Conservation (phyloP, 2,797 vertebrate genomes). For the Molossus alvarezi region DNA sequence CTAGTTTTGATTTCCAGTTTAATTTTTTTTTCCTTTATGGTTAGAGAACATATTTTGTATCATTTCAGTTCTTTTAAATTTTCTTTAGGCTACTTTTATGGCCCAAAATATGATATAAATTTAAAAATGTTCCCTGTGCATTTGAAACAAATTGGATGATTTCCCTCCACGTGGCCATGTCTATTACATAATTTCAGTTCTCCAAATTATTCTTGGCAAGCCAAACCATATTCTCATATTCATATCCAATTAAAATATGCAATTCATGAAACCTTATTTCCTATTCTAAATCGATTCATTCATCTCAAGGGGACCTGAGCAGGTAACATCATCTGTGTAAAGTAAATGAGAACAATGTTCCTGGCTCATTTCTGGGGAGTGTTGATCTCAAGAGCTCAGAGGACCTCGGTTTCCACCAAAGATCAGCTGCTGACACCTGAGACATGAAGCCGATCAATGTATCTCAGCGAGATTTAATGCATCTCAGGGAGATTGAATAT, state of each 20-base stretch:
- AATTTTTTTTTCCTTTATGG: neutral
- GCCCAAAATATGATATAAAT: neutral
- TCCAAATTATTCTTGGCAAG: neutral
- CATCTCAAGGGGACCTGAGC: neutral
- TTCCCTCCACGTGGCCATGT: no score
- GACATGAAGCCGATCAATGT: neutral
- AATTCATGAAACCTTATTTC: neutral
- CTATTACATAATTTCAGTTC: neutral
- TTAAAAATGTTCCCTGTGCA: neutral
- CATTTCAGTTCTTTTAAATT: neutral
- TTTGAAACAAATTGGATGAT: neutral
- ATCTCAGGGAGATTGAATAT: no score
- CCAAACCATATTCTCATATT: neutral
- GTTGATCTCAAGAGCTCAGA: neutral
- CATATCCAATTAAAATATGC: neutral
- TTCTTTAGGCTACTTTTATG: neutral
- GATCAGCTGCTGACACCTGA: neutral
- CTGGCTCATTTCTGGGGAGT: neutral
- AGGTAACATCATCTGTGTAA: neutral
- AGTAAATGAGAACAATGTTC: neutral
- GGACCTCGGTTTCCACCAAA: neutral
- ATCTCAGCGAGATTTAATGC: no score
- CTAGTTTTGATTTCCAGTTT: neutral
- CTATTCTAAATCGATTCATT: neutral
- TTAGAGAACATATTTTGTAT: neutral